These are phyloP conservation scores for Peribatodes rhomboidaria DNA, from an alignment of 2,888 invertebrate species.

Conservation along the genomic window DNA sequence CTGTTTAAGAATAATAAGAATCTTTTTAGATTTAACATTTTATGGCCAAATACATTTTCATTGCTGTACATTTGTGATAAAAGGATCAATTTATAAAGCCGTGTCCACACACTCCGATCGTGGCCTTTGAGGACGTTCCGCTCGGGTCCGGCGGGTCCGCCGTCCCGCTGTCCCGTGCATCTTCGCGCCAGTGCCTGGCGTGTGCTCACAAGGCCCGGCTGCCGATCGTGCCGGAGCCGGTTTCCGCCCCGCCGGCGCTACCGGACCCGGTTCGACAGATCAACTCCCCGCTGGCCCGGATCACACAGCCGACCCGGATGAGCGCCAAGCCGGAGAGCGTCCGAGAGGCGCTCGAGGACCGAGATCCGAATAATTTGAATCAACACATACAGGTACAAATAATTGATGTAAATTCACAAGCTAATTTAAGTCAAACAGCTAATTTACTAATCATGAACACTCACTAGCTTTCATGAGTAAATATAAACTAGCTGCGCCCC, in stretches of 20 bases:
- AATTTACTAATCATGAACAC: too few relatives aligned
- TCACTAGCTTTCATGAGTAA: background rate
- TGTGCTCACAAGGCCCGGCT: conserved; percentile 67
- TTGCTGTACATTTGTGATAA: too few relatives aligned
- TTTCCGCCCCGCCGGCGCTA: conserved; percentile 18
- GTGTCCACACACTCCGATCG: conserved; percentile 52
- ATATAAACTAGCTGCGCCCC: too few relatives aligned
- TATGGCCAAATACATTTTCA: too few relatives aligned
- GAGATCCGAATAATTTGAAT: conserved; percentile 90
- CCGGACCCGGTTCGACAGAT: conserved; percentile 23
- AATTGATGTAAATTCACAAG: too few relatives aligned
- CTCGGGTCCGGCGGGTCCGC: conserved; percentile 68
- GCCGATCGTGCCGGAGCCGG: conserved; percentile 63
- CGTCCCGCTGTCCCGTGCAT: conserved; percentile 57
- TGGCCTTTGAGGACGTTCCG: conserved; percentile 73
- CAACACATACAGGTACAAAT: conserved; percentile 89
- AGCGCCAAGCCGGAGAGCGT: conserved; percentile 74
- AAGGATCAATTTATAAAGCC: conserved; percentile 35
- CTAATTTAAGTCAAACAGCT: too few relatives aligned
- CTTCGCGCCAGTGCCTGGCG: conserved; percentile 70
- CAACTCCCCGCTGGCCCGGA: conserved; percentile 1
- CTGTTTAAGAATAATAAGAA: too few relatives aligned
- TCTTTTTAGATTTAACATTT: too few relatives aligned
- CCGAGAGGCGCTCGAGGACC: conserved; percentile 87
- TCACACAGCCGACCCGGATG: conserved; percentile 49